Conservation (phyloP, 2,797 vertebrate genomes). For the Selene dorsalis region DNA sequence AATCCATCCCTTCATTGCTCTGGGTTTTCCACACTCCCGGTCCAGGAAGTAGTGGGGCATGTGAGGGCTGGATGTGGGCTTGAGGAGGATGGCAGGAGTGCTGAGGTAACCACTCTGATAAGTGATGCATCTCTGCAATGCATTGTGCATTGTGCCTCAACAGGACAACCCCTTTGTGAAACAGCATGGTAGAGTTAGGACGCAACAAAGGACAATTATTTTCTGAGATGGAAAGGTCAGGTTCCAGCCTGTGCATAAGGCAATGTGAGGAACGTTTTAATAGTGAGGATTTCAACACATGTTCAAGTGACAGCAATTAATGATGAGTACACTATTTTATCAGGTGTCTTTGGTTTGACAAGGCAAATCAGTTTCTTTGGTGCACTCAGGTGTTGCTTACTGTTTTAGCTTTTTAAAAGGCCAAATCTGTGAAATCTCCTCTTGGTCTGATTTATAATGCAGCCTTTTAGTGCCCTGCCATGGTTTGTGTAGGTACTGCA, state of each 20-base stretch:
- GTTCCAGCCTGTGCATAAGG: slow-evolving; percentile 59
- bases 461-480: slow-evolving; percentile 65
- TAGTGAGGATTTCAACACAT: slow-evolving; percentile 50
- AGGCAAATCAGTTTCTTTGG: slow-evolving; percentile 7
- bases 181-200: slow-evolving; percentile 31
- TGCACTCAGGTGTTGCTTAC: slow-evolving; percentile 2
- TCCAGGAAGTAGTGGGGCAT: slow-evolving; percentile 74
- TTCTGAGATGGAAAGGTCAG: slow-evolving; percentile 55
- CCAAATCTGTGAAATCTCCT: slow-evolving; percentile 28
- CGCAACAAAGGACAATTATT: slow-evolving; percentile 71
- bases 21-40: slow-evolving; percentile 70
- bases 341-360: slow-evolving; percentile 32
- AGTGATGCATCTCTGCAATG: slow-evolving; percentile 67
- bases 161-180: slow-evolving; percentile 62
- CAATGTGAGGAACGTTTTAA: slow-evolving; percentile 27
- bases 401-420: slow-evolving; percentile 14
- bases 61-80: slow-evolving; percentile 79
- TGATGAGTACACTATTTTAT: slow-evolving; percentile 29
- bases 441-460: slow-evolving; percentile 8
- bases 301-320: slow-evolving; percentile 38
- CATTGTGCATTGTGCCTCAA: slow-evolving; percentile 79
- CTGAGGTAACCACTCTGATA: slow-evolving; percentile 77
- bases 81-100: slow-evolving; percentile 64
- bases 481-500: slow-evolving; percentile 59
- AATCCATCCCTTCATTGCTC: slow-evolving; percentile 73